Base-by-base conservation (phyloP, 2,797 vertebrate species). In the Tiaroga cobitis region DNA sequence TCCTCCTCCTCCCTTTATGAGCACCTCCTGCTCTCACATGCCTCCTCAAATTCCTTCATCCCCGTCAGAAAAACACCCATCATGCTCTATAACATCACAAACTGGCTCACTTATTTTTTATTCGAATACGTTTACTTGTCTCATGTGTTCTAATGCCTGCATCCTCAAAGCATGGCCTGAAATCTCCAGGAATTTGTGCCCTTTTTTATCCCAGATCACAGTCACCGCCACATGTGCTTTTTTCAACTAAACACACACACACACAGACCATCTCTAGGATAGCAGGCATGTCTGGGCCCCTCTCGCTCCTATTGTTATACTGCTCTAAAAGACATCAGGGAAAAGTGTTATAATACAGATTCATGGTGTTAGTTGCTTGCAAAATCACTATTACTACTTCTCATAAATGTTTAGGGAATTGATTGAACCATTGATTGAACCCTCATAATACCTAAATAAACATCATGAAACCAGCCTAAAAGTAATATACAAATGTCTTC, bases 211-310 rank as follows among this genome's bases (percentile, higher is more conserved):
- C 32, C 46, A 51, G 34, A 39, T 65, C 61, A 83, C n/a, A n/a
- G n/a, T n/a, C n/a, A n/a, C n/a, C n/a, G n/a, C 6, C 1, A 24
- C 61, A 54, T 83, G 32, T 67, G 46, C 32, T 67, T 76, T 67
- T 67, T 63, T 24, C 16, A 43, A 76, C 24, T 39, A n/a, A 76
- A 56, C n/a, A 43, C 70, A 49, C 15, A 24, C 24, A 15, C 37
- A 26, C 19, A 16, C 41, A 84, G 63, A 84, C 43, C 43, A 77
- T 84, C 82, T 78, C 74, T 29, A 43, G 74, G 82, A 84, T 69
- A 70, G 61, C 32, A 69, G 82, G 82, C 82, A 84, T 84, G 82
- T 70, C 82, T 78, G 82, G 37, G 65, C 82, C 63, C 37, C 74
- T 70, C 82, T 78, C 63, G 2, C 26, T 41, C 19, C 49, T 78